Conservation (phyloP, 2,888 invertebrate species). For the Alsophila aescularia region DNA sequence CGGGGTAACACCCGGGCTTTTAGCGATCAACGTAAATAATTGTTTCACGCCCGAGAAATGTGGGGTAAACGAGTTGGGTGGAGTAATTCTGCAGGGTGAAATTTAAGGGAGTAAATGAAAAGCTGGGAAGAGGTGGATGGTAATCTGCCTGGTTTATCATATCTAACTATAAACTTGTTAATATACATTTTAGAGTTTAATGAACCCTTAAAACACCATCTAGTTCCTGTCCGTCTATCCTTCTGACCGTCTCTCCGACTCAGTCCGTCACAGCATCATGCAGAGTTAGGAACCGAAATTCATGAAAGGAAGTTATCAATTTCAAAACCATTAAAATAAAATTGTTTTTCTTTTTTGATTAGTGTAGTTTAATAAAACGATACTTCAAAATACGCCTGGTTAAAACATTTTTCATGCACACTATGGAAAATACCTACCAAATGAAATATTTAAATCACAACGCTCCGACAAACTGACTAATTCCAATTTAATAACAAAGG, state of each 20-base stretch:
- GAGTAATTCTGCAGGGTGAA: conserved; percentile 30
- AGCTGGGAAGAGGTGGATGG: not conserved
- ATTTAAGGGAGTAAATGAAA: conserved; percentile 11
- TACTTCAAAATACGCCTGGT: not conserved
- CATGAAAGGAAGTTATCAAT: no score
- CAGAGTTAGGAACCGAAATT: no score
- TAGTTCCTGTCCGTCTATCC: no score
- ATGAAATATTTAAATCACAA: not conserved
- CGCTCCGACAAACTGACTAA: not conserved
- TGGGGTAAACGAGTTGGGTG: conserved; percentile 53
- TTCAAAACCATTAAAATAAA: no score
- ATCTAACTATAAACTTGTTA: no score
- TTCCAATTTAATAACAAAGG: not conserved
- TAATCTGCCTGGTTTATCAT: not conserved
- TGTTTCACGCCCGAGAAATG: conserved; percentile 50
- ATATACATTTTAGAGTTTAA: no score
- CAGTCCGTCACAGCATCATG: no score
- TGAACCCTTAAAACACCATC: no score
- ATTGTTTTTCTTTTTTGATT: no score
- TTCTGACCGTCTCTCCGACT: no score
- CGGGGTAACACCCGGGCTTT: conserved; percentile 41
- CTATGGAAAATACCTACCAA: not conserved
- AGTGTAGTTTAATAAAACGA: no score
- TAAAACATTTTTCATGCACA: not conserved
- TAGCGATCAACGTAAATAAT: conserved; percentile 56